Base-by-base conservation (phyloP, 2,888 invertebrate species). In the Mayetiola destructor region DNA sequence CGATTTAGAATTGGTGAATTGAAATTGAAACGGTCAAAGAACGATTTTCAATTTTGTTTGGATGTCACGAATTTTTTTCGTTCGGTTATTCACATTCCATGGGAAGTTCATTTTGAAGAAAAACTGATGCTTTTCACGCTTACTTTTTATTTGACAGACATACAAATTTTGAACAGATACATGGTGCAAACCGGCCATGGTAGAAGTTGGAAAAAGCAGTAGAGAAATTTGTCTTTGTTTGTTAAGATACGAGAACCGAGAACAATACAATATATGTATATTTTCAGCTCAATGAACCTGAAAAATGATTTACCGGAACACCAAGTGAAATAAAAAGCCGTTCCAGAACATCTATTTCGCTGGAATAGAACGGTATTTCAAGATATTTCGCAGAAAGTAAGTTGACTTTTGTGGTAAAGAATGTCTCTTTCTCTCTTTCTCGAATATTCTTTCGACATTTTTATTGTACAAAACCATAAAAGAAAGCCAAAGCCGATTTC, bases 251-350 rank as follows among this genome's bases (percentile, higher is more conserved):
- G 23, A 14, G 10, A 42, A 21, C 21, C 4, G 23, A 23, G 14
- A 23, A 48, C 6, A 48, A 48, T 6, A 27, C 23, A 48, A 48
- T 48, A 27, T n/a, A n/a, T n/a, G n/a, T n/a, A n/a, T n/a, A n/a
- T n/a, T n/a, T n/a, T n/a, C n/a, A n/a, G n/a, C n/a, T n/a, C 48
- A 48, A 48, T 48, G 48, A 48, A 48, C 48, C 48, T 16, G 48
- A 48, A 48, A n/a, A n/a, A 48, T 16, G 29, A n/a, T 42, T 23
- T 4, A 27, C 20, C 20, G 18, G 12, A 42, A 42, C n/a, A n/a
- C 42, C 23, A 48, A n/a, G 48, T 40, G 1, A n/a, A 27, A 27
- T 27, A 48, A 2, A 48, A n/a, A n/a, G 23, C 8, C 27, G 16
- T 23, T 27, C 18, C 1, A 2, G 2, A 8, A 18, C 27, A 32